A percentile compares a stretch with the other conserved stretches of the same genome.
These are phyloP conservation scores for Oenanthe oenanthe DNA, from an alignment of 2,113 vertebrate species.

Conservation along the genomic window DNA sequence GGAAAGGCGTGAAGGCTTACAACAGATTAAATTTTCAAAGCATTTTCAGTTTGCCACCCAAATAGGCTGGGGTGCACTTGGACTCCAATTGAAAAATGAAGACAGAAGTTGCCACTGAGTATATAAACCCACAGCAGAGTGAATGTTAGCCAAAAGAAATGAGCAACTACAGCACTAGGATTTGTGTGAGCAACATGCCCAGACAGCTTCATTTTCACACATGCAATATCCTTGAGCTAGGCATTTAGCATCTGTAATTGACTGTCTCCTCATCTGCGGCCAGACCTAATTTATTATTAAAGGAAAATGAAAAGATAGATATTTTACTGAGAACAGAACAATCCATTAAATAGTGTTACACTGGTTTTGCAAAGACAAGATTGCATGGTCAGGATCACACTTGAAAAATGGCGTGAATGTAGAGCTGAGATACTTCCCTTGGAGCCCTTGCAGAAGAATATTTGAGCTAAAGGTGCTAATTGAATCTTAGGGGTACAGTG, in stretches of 20 bases:
- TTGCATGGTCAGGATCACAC: background rate
- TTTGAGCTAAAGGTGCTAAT: background rate
- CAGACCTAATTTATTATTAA: background rate
- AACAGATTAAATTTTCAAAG: background rate
- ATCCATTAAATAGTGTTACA: background rate
- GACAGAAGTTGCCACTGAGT: background rate
- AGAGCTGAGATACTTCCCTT: background rate
- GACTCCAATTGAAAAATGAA: background rate
- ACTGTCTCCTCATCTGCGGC: background rate
- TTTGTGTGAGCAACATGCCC: background rate
- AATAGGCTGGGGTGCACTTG: background rate
- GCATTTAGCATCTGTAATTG: background rate
- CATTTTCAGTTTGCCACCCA: background rate
- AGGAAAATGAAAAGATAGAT: background rate
- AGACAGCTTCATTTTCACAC: background rate
- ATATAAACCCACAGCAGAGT: background rate
- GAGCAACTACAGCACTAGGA: background rate
- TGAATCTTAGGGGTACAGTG: background rate
- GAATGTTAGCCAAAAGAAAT: background rate
- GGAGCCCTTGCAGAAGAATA: background rate
- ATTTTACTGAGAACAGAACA: background rate
- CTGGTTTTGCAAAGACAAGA: background rate
- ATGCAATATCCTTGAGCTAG: background rate
- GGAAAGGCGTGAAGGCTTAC: background rate
- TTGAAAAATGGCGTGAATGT: background rate